Evolutionary conservation across 2,797 vertebrate genomes (phyloP).

Genomic region (Allobates femoralis): DNA sequence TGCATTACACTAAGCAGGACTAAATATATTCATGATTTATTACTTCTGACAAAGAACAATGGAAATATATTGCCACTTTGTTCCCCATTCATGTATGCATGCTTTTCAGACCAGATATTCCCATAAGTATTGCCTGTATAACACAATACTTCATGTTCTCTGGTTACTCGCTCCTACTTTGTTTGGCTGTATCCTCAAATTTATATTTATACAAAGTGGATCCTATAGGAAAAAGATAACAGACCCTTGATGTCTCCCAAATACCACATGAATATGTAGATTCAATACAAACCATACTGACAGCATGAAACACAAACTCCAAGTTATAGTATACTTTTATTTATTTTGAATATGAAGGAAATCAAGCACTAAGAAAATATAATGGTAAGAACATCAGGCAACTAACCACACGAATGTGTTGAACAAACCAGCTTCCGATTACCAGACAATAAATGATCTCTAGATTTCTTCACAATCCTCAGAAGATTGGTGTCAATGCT

Average conservation of each 20-base stretch:
- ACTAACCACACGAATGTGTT: too few relatives aligned
- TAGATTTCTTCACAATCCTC: too few relatives aligned
- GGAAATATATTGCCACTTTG: background rate
- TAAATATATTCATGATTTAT: background rate
- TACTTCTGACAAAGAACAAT: background rate
- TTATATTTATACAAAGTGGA: background rate
- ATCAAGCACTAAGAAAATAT: background rate
- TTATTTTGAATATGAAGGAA: background rate
- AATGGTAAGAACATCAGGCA: too few relatives aligned
- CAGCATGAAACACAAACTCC: background rate
- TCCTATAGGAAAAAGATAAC: slow-evolving; percentile 12
- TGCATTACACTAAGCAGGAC: background rate
- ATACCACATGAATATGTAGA: slow-evolving; percentile 4
- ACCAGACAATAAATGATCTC: too few relatives aligned
- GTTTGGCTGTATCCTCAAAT: background rate
- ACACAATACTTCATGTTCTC: background rate
- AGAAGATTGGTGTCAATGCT: too few relatives aligned
- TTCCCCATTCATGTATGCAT: slow-evolving; percentile 10
- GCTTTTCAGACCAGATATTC: slow-evolving; percentile 2
- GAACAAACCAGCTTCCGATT: too few relatives aligned
- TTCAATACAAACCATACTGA: background rate
- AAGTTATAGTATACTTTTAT: background rate
- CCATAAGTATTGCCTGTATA: background rate
- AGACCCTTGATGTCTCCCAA: background rate
- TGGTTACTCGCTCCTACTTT: background rate